These are phyloP conservation scores for Pterostichus madidus DNA, from an alignment of 2,888 invertebrate species.

Conservation along the genomic window DNA sequence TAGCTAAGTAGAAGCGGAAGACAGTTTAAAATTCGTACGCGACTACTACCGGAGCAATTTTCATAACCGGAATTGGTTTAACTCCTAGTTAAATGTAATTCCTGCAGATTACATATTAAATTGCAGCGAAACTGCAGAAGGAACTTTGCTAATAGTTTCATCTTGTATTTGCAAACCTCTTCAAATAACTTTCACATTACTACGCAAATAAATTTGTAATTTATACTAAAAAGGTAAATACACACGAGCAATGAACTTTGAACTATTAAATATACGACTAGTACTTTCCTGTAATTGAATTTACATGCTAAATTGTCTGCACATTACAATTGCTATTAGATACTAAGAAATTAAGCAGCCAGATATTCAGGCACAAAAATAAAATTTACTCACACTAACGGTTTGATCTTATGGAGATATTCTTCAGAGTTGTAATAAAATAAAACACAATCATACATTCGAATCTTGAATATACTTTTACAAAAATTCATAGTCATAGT, in stretches of 20 bases:
- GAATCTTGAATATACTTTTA: too few relatives aligned
- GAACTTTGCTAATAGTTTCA: constrained; percentile 54
- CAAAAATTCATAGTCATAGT: too few relatives aligned
- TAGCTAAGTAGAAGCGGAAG: constrained; percentile 15
- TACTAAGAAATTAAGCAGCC: too few relatives aligned
- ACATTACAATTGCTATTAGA: too few relatives aligned
- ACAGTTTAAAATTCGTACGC: constrained; percentile 43
- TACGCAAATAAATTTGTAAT: constrained; percentile 23
- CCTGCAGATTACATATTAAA: constrained; percentile 57
- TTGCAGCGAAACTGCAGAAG: constrained; percentile 37
- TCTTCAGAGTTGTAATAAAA: too few relatives aligned
- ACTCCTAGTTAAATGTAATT: constrained; percentile 58
- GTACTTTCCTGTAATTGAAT: too few relatives aligned
- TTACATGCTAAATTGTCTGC: too few relatives aligned
- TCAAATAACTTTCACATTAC: constrained; percentile 1
- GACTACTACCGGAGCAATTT: constrained; percentile 52
- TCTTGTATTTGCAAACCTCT: constrained; percentile 24
- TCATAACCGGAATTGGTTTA: constrained; percentile 61
- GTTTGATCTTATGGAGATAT: too few relatives aligned
- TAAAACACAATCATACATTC: too few relatives aligned
- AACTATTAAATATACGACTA: too few relatives aligned
- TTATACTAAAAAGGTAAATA: neutral
- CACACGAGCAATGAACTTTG: neutral
- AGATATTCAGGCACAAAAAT: too few relatives aligned
- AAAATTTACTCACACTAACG: too few relatives aligned